phyloP scores from a whole-genome alignment of 2,888 invertebrate species.

The Caenorhabditis angaria region DNA sequence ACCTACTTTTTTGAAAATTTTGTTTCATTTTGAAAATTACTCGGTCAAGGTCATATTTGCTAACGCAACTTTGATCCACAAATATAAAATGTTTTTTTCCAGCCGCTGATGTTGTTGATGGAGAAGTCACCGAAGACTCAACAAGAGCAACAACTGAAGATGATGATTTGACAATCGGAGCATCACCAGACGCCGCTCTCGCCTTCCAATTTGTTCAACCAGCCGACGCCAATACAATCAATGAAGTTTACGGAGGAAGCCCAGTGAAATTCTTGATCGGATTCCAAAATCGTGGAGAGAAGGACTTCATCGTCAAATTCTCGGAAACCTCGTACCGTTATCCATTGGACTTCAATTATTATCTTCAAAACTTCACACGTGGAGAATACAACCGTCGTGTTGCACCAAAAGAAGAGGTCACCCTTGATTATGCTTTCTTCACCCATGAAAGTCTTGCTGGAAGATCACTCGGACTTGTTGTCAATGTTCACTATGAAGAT shows the following conservation, averaged over 20 bases:
- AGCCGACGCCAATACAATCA: conserved; percentile 74
- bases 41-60: neutral
- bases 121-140: conserved; percentile 64
- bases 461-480: conserved; percentile 92
- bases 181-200: conserved; percentile 90
- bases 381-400: conserved; percentile 87
- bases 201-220: conserved; percentile 82
- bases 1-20: no score
- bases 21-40: neutral
- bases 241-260: conserved; percentile 90
- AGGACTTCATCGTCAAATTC: conserved; percentile 89
- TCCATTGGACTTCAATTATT: conserved; percentile 96
- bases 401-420: conserved; percentile 89
- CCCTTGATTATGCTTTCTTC: conserved; percentile 91
- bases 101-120: conserved; percentile 62
- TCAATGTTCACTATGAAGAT: conserved; percentile 74
- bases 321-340: conserved; percentile 98
- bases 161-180: conserved; percentile 74
- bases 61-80: no score
- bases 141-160: conserved; percentile 69
- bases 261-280: conserved; percentile 94
- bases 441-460: conserved; percentile 96
- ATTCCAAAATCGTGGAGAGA: conserved; percentile 90
- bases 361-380: conserved; percentile 96
- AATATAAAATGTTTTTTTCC: conserved; percentile 7